A percentile compares a stretch with the other conserved stretches of the same genome.
These are phyloP conservation scores for Acanthaster planci DNA, from an alignment of 35 echinoderm and acorn worm genomes.

Conservation along the genomic window DNA sequence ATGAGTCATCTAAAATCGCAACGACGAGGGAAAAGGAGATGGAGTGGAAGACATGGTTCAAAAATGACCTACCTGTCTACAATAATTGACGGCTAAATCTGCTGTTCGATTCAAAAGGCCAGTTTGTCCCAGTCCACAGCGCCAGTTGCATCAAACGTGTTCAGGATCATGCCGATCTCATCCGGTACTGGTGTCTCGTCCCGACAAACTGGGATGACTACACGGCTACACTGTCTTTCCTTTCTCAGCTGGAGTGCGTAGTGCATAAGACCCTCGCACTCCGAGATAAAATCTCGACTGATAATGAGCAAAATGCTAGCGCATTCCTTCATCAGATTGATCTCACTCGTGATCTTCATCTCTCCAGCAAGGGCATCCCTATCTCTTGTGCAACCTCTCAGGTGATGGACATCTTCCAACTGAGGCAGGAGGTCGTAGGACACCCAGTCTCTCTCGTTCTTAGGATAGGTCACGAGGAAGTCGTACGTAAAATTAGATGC, in stretches of 20 bases:
- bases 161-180: neutral
- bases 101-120: neutral
- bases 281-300: neutral
- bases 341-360: slow-evolving; percentile 23
- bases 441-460: slow-evolving; percentile 9
- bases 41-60: too few species aligned
- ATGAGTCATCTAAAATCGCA: too few species aligned
- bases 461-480: slow-evolving; percentile 20
- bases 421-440: slow-evolving; percentile 19
- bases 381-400: neutral
- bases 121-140: neutral
- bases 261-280: neutral
- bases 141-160: neutral
- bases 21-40: too few species aligned
- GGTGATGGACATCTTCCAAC: neutral
- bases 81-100: too few species aligned
- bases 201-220: neutral
- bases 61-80: too few species aligned
- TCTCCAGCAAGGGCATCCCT: neutral
- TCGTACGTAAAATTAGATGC: neutral
- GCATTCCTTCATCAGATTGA: slow-evolving; percentile 5
- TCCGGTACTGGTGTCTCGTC: neutral
- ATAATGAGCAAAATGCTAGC: slow-evolving; percentile 22
- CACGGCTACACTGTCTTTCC: neutral
- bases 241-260: neutral